Base-by-base conservation (phyloP, 2,888 invertebrate genomes). In the Limnephilus auricula region DNA sequence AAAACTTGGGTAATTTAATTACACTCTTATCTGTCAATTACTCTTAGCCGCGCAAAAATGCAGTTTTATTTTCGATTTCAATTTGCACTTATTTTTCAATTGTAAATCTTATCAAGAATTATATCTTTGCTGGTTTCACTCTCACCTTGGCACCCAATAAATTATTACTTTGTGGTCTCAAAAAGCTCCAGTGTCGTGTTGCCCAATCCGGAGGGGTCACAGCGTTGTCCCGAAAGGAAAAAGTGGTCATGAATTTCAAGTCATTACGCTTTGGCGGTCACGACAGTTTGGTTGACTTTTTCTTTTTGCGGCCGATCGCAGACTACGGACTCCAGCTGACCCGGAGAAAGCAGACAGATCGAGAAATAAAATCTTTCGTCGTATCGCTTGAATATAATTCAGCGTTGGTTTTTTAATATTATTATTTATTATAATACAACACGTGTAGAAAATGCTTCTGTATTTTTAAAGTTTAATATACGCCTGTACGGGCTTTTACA, bases 211-310 rank as follows among this genome's bases (percentile, higher is more conserved):
- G 6, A 32, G 86, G 31, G 50, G 50, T 86, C 65, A 65, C 25
- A n/a, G 65, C 25, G 50, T n/a, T 45, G 45, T 25, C 85, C 40
- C 85, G 45, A 31, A 50, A 86, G 31, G 86, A 86, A 86, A 86
- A 50, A 86, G 86, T 32, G 86, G 86, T 86, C 45, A 31, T 86
- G 86, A 86, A 86, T 86, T 45, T 31, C 65, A 31, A 86, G 86
- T 50, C 50, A 32, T 86, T 86, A 30, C 9, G 86, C 50, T 86
- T 82, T 86, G 30, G 65, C 86, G 86, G 86, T 86, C 86, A 65
- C 13, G 45, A 86, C 6, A 31, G 85, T 65, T 65, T 65, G 50
- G 37, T 45, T 85, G 85, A 50, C 45, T 50, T 86, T 86, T 86
- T 45, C 50, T 50, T 86, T 65, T 86, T 86, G 40, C 85, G 85